Evolutionary conservation across 2,888 invertebrate genomes (phyloP).

Genomic region (Lasioglossum lativentre): DNA sequence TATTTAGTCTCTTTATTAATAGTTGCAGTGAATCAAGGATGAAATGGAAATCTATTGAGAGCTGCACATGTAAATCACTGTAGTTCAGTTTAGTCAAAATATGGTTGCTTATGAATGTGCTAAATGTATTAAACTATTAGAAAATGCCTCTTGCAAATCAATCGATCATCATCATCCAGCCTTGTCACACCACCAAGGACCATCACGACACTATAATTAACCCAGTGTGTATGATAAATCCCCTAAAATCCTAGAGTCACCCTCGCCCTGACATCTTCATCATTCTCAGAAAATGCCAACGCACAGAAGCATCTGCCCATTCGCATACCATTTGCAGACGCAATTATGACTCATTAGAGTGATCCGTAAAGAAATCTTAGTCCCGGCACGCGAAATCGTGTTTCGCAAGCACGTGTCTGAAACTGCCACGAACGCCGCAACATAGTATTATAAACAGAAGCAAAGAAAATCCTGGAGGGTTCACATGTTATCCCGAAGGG

Average conservation of each 20-base stretch:
- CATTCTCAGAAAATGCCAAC: neutral
- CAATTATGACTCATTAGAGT: constrained; percentile 47
- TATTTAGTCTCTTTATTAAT: neutral
- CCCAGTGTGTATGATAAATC: neutral
- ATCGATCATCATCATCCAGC: neutral
- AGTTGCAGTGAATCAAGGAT: neutral
- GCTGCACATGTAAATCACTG: neutral
- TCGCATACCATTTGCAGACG: constrained; percentile 1
- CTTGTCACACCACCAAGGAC: neutral
- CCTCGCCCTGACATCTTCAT: neutral
- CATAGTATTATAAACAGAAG: constrained; percentile 7
- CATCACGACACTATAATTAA: neutral
- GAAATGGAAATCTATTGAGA: neutral
- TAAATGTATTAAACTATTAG: neutral
- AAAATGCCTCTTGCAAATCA: neutral
- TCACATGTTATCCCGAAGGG: constrained; percentile 20
- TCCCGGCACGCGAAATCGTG: neutral
- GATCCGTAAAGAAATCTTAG: neutral
- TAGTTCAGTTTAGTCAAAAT: neutral
- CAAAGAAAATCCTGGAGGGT: neutral
- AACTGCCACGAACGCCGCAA: neutral
- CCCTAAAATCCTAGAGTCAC: neutral
- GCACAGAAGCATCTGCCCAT: neutral
- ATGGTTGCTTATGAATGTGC: neutral
- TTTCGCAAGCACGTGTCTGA: neutral